Evolutionary conservation across 1,140 invertebrate species (phyloP), one percentile per base, ranked within the genome.

Genomic region (Hycleus cichorii): DNA sequence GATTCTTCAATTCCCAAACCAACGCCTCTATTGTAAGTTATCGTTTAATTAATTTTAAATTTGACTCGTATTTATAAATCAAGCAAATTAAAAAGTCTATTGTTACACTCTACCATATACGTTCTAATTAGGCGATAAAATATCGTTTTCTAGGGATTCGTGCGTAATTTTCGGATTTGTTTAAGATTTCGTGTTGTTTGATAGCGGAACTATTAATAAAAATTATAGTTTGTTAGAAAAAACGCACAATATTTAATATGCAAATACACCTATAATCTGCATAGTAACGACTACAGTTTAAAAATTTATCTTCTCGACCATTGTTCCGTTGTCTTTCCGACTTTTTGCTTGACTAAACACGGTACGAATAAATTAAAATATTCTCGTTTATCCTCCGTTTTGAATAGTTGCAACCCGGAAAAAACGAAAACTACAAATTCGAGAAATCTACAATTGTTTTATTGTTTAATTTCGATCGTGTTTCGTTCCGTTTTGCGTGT

Each of bases 341-440:
- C 32, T 57, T 57, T 49, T 47, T 39, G 47, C 54, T 49, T 57
- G 27, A 57, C 54, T 57, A 57, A 57, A 57, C 54, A 57, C 47
- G 46, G 45, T 4, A 24, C 12, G 54, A 57, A 57, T 57, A 57
- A 47, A 57, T 57, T 57, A 57, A 57, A 57, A 39, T 42, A 40
- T 49, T 43, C 54, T 46, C 32, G 4, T 32, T 32, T 32, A 5
- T 7, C 7, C 32, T 32, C 4, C 49, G 38, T 10, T 44, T 40
- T 10, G 18, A 2, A 47, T 26, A 47, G 18, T 10, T 9, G 18
- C 3, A 27, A 47, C 10, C 24, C 46, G 2, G 27, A 25, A 47
- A 47, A 39, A 50, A 38, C 9, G 26, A 56, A 40, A 32, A 26
- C 46, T 40, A 47, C 18, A 18, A 18, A 18, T 18, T 47, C 53